These are phyloP conservation scores for Bradypus variegatus DNA, from an alignment of 2,797 vertebrate species.

Conservation along the genomic window DNA sequence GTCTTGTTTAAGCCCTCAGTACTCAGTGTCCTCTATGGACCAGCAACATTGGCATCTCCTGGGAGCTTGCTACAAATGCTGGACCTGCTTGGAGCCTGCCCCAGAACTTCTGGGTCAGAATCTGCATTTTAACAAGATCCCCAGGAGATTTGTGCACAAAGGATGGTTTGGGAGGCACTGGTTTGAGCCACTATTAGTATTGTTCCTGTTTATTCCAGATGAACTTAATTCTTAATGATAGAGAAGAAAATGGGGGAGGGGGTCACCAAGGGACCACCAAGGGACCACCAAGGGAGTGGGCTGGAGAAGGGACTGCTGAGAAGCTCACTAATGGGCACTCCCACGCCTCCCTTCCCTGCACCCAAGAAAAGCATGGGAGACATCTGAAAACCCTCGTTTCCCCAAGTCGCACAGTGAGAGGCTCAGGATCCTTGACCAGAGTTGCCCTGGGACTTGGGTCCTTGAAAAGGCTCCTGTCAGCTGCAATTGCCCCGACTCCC, in stretches of 20 bases:
- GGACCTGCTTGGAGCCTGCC: background rate
- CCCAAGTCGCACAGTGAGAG: background rate
- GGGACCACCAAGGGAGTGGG: background rate
- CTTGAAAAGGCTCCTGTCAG: background rate
- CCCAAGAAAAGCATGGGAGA: background rate
- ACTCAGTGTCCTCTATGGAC: background rate
- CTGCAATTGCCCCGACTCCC: background rate
- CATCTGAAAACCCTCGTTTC: background rate
- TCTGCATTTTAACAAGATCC: background rate
- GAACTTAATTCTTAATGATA: background rate
- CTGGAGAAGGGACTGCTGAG: background rate
- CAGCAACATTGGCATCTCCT: accelerated
- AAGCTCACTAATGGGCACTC: background rate
- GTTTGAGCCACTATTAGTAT: background rate
- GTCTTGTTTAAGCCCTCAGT: background rate
- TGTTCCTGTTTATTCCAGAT: background rate
- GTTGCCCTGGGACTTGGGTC: background rate
- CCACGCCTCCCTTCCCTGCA: background rate
- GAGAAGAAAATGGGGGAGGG: background rate
- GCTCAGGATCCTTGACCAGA: background rate
- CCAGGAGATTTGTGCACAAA: background rate
- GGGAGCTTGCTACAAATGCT: background rate
- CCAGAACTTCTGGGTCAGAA: background rate
- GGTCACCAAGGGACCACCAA: background rate
- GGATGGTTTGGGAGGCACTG: background rate